phyloP scores from a whole-genome alignment of 2,888 invertebrate genomes.

The Protodeltote pygarga region DNA sequence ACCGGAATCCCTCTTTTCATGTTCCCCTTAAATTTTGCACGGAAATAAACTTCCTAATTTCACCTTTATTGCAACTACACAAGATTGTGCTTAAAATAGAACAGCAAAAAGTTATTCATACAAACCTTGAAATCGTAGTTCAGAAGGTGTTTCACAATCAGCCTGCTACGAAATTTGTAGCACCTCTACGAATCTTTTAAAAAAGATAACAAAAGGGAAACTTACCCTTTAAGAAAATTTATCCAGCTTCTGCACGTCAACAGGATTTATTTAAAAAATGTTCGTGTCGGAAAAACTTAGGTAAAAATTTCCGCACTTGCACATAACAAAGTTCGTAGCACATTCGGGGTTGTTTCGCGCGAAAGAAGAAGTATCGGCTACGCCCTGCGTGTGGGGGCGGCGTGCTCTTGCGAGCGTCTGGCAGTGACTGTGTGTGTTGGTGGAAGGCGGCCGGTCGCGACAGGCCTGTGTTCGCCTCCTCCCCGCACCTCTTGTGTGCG shows the following conservation, averaged over 20 bases:
- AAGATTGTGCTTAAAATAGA: slow-evolving; percentile 32
- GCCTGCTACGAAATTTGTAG: slow-evolving; percentile 60
- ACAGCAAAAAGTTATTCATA: slow-evolving; percentile 30
- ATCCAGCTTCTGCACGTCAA: slow-evolving; percentile 58
- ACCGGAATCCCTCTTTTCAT: slow-evolving; percentile 66
- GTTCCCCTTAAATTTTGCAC: slow-evolving; percentile 55
- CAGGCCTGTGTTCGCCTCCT: slow-evolving; percentile 63
- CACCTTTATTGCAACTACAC: slow-evolving; percentile 52
- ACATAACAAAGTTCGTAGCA: slow-evolving; percentile 75
- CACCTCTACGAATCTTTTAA: slow-evolving; percentile 54
- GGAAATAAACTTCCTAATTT: slow-evolving; percentile 49
- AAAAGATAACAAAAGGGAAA: slow-evolving; percentile 36
- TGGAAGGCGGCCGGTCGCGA: slow-evolving; percentile 64
- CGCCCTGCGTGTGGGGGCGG: slow-evolving; percentile 82
- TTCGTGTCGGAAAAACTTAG: slow-evolving; percentile 57
- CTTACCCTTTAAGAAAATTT: slow-evolving; percentile 54
- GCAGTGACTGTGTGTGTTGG: slow-evolving; percentile 78
- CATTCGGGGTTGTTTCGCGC: slow-evolving; percentile 75
- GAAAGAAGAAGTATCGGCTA: slow-evolving; percentile 52
- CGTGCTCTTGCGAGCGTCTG: slow-evolving; percentile 81
- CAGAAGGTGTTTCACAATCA: slow-evolving; percentile 26
- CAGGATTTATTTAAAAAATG: slow-evolving; percentile 42
- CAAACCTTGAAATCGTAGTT: slow-evolving; percentile 29
- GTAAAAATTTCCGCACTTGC: slow-evolving; percentile 69
- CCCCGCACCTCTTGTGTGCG: slow-evolving; percentile 83